phyloP scores from a whole-genome alignment of 2,113 vertebrate species.

The Vanacampus margaritifer region DNA sequence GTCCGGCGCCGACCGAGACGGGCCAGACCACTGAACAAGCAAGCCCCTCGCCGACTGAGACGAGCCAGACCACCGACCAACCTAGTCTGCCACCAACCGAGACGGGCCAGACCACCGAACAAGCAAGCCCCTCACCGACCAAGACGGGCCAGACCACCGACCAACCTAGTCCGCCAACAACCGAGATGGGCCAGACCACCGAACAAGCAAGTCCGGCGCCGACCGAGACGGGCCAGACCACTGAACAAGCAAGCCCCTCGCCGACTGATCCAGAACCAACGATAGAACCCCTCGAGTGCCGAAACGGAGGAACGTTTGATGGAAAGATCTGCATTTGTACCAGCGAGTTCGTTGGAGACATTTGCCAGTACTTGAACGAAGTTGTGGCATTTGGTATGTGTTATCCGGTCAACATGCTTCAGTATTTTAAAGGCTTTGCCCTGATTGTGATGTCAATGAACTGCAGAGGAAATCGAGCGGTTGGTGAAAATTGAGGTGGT shows the following conservation, averaged over 20 bases:
- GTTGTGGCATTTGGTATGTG: neutral
- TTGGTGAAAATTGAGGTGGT: constrained; percentile 1
- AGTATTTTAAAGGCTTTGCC: neutral
- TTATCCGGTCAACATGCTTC: neutral
- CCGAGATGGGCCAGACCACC: neutral
- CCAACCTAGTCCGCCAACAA: neutral
- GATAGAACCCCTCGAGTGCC: neutral
- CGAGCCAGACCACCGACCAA: neutral
- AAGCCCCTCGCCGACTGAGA: too few relatives aligned
- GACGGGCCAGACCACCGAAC: neutral
- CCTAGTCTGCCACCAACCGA: neutral
- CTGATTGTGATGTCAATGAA: neutral
- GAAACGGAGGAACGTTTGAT: constrained; percentile 13
- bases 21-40: neutral
- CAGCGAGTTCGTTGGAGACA: rapidly evolving
- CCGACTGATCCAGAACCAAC: neutral
- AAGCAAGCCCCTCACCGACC: neutral
- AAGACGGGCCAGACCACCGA: too few relatives aligned
- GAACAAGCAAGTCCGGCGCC: neutral
- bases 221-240: neutral
- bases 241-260: rapidly evolving
- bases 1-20: rapidly evolving
- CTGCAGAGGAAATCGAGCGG: neutral
- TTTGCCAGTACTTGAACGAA: neutral
- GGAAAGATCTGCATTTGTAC: constrained; percentile 6